Conservation (phyloP, 2,888 invertebrate species). For the Caenorhabditis parvicauda region DNA sequence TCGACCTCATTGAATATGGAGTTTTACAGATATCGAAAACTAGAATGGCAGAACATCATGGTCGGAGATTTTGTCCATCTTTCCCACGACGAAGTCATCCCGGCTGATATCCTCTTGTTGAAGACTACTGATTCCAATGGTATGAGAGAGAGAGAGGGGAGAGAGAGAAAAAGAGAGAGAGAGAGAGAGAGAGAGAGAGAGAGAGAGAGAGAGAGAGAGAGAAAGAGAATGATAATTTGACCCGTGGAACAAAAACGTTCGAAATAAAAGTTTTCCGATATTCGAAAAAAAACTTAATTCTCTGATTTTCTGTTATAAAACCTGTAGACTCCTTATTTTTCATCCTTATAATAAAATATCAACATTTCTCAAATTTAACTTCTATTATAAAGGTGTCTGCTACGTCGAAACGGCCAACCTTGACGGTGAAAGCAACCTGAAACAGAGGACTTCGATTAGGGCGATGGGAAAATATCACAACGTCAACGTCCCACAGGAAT, state of each 20-base stretch:
- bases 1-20: too few relatives aligned
- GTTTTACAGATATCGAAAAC: constrained; percentile 69
- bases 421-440: constrained; percentile 92
- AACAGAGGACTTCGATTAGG: constrained; percentile 78
- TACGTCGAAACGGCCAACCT: constrained; percentile 93
- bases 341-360: background rate
- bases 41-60: constrained; percentile 83
- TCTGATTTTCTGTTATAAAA: too few relatives aligned
- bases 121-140: constrained; percentile 36
- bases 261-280: too few relatives aligned
- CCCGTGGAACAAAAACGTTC: too few relatives aligned
- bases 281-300: too few relatives aligned
- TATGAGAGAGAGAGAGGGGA: background rate
- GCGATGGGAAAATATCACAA: constrained; percentile 70
- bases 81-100: constrained; percentile 92
- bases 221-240: background rate
- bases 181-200: background rate
- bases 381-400: constrained; percentile 74
- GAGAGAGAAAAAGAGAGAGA: too few relatives aligned
- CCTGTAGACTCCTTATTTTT: too few relatives aligned
- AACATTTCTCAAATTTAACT: too few relatives aligned
- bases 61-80: constrained; percentile 92
- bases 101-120: constrained; percentile 87
- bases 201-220: background rate
- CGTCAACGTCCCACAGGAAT: constrained; percentile 32